phyloP scores from a whole-genome alignment of 2,113 vertebrate species.

The Monarcha castaneiventris region DNA sequence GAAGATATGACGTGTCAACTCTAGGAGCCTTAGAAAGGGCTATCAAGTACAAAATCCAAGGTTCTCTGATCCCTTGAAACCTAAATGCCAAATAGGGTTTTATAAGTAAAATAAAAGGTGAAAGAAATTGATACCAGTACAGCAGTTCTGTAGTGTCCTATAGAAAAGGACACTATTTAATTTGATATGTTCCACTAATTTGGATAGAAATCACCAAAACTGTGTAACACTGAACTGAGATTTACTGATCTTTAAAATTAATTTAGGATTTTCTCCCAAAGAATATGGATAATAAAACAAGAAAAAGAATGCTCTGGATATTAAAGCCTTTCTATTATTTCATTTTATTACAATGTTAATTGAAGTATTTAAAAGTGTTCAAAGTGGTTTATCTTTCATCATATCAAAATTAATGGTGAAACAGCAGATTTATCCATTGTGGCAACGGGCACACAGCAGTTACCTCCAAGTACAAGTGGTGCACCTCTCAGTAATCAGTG shows the following conservation, averaged over 20 bases:
- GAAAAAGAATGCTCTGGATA: neutral
- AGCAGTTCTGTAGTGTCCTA: neutral
- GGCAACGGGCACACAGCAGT: neutral
- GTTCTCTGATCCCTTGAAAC: neutral
- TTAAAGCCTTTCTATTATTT: neutral
- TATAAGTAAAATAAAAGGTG: neutral
- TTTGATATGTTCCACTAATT: neutral
- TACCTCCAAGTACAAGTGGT: neutral
- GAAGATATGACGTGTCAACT: neutral
- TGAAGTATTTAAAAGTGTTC: neutral
- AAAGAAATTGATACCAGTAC: neutral
- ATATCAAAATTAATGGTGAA: neutral
- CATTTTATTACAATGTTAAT: neutral
- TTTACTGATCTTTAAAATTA: neutral
- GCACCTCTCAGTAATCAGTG: neutral
- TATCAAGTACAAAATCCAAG: neutral
- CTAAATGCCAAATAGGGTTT: neutral
- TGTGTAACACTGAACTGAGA: neutral
- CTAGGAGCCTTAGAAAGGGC: neutral
- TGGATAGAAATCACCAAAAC: neutral
- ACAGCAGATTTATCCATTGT: neutral
- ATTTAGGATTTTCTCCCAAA: neutral
- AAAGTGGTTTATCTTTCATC: neutral
- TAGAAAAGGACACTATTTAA: neutral
- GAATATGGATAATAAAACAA: neutral